Evolutionary conservation across 2,113 vertebrate genomes (phyloP).

Genomic region (Nymphicus hollandicus): DNA sequence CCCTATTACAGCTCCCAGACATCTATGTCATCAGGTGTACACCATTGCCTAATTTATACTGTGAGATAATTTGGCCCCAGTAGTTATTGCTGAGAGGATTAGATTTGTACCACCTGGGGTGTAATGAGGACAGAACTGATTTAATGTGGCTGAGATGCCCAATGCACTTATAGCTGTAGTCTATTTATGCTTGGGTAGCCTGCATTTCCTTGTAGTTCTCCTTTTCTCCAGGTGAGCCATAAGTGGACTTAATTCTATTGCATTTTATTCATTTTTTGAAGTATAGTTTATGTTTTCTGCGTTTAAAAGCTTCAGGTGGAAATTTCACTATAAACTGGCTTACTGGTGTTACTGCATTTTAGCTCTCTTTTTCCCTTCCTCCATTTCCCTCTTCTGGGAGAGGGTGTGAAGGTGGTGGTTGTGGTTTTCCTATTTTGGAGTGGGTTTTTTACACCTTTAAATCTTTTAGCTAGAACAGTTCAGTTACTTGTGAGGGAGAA

Average conservation of each 20-base stretch:
- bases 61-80: neutral
- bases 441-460: neutral
- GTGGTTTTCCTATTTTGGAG: neutral
- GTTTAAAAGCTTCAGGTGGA: neutral
- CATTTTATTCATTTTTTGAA: neutral
- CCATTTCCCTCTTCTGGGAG: neutral
- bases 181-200: accelerated
- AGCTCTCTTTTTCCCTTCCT: accelerated
- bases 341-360: neutral
- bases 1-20: neutral
- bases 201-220: accelerated
- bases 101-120: neutral
- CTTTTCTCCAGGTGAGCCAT: neutral
- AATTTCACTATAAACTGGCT: neutral
- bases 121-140: neutral
- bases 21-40: neutral
- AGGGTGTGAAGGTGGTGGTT: neutral
- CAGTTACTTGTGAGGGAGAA: neutral
- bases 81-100: neutral
- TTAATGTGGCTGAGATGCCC: neutral
- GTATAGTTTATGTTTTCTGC: neutral
- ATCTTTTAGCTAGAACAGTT: neutral
- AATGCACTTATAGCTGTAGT: neutral
- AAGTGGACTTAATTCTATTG: neutral
- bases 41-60: neutral